These are phyloP conservation scores for Pipistrellus pygmaeus DNA, from an alignment of 2,797 vertebrate species.

Conservation along the genomic window DNA sequence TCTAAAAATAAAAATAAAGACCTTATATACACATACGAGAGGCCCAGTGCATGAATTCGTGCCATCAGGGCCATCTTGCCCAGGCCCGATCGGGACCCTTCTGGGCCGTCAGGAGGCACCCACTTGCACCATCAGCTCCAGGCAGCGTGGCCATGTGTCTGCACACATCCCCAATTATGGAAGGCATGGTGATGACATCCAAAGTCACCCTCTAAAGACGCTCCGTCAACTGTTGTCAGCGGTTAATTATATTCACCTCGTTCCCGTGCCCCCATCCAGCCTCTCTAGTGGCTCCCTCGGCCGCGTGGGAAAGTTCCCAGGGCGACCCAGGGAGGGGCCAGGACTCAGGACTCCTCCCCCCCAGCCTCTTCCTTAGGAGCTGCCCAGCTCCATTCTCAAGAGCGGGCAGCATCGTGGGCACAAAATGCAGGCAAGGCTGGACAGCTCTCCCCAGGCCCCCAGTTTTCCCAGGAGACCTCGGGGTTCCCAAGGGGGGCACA, in stretches of 20 bases:
- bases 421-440: neutral
- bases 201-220: slow-evolving; percentile 22
- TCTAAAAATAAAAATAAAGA: no score
- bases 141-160: neutral
- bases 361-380: neutral
- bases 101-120: neutral
- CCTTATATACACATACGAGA: no score
- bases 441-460: neutral
- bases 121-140: neutral
- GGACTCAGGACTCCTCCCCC: neutral
- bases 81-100: no score
- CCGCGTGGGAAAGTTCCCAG: neutral
- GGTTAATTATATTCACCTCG: neutral
- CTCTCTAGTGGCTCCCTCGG: neutral
- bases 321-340: neutral
- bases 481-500: neutral
- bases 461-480: neutral
- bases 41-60: no score
- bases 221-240: slow-evolving; percentile 3
- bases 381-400: neutral
- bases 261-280: neutral
- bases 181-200: neutral
- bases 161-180: neutral
- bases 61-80: no score
- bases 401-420: neutral